These are phyloP conservation scores for Periplaneta americana DNA, from an alignment of 1,140 invertebrate genomes.

Conservation along the genomic window DNA sequence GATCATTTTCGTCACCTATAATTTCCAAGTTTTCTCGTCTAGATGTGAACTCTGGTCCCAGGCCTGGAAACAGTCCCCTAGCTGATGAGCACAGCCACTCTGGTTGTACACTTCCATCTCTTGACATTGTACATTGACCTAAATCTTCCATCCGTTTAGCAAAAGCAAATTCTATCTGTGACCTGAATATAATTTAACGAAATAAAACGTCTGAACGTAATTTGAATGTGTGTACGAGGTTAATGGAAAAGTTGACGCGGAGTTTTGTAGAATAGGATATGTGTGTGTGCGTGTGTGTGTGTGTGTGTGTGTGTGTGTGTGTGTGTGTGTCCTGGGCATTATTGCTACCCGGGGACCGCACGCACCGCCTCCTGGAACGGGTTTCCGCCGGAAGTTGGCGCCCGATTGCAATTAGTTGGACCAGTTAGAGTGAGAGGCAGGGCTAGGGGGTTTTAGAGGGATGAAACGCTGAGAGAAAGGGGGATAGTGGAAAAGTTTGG, in stretches of 20 bases:
- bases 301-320: neutral
- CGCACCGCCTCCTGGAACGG: neutral
- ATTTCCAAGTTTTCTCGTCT: no score
- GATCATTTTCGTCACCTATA: no score
- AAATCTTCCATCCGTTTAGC: neutral
- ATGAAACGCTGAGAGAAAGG: neutral
- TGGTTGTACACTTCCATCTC: no score
- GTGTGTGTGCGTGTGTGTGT: neutral
- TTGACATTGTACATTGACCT: neutral
- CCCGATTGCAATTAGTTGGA: neutral
- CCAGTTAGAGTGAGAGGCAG: neutral
- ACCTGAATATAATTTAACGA: neutral
- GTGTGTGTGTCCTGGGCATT: neutral
- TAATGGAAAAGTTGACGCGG: neutral
- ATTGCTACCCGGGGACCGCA: neutral
- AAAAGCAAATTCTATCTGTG: neutral
- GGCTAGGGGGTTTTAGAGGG: no score
- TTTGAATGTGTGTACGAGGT: neutral
- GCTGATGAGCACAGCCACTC: no score
- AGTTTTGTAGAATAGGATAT: neutral
- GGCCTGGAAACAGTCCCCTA: no score
- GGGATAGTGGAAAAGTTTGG: neutral
- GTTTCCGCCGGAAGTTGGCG: neutral
- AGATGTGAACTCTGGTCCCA: no score
- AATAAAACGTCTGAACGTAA: neutral